Evolutionary conservation across 2,113 vertebrate genomes (phyloP).

Genomic region (Laticauda laticaudata): DNA sequence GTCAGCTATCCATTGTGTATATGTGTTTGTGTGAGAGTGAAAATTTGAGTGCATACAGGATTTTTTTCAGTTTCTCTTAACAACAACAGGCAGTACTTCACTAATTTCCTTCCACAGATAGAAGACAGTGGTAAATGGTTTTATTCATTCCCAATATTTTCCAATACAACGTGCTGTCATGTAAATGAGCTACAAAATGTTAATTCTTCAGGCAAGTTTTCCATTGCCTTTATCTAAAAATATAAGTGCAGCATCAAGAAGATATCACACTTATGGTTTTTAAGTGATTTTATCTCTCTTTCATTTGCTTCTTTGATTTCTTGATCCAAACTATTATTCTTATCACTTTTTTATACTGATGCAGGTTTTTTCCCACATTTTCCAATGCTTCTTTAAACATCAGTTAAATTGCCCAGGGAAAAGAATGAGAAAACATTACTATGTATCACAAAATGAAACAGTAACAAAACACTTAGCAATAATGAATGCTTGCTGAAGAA

Average conservation of each 20-base stretch:
- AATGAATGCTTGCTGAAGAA: conserved; percentile 33
- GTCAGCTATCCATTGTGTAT: neutral
- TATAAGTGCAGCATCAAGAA: conserved; percentile 56
- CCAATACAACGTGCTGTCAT: conserved; percentile 58
- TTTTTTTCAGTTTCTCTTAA: conserved; percentile 34
- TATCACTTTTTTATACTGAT: conserved; percentile 39
- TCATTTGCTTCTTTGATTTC: conserved; percentile 40
- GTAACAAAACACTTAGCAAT: conserved; percentile 32
- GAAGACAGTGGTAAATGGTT: conserved; percentile 17
- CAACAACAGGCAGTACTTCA: conserved; percentile 34
- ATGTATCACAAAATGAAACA: conserved; percentile 50
- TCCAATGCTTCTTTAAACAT: conserved; percentile 56
- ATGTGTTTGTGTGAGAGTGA: neutral
- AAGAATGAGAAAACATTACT: conserved; percentile 57
- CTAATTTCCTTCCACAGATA: conserved; percentile 54
- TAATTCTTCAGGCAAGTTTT: conserved; percentile 64
- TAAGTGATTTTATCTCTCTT: conserved; percentile 41
- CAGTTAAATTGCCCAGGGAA: conserved; percentile 61
- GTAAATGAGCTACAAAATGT: conserved; percentile 57
- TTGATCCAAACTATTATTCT: conserved; percentile 50
- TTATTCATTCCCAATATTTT: conserved; percentile 32
- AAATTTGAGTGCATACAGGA: neutral
- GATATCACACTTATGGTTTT: conserved; percentile 51
- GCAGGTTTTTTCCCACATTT: conserved; percentile 40
- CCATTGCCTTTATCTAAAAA: conserved; percentile 61